Percentiles rank a stretch among this genome's conserved stretches.
These are phyloP conservation scores for Muschampia plurimacula DNA, from an alignment of 2,888 invertebrate genomes.

Conservation along the genomic window DNA sequence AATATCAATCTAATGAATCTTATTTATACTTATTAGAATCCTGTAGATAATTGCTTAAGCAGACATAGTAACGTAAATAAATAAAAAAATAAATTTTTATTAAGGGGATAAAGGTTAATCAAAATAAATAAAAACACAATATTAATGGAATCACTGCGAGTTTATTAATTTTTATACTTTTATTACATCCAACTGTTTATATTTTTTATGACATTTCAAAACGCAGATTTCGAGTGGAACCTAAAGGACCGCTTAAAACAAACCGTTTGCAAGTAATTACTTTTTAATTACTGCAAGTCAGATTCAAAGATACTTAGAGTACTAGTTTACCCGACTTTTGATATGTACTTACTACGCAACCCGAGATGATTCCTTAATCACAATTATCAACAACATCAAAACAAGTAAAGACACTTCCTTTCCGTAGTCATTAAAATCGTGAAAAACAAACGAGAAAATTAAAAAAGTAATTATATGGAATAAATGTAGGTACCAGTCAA, in stretches of 20 bases:
- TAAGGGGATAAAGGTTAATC: slow-evolving; percentile 1
- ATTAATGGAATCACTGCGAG: slow-evolving; percentile 85
- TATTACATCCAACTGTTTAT: slow-evolving; percentile 80
- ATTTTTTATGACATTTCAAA: slow-evolving; percentile 72
- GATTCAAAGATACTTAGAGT: slow-evolving; percentile 84
- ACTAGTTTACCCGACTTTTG: slow-evolving; percentile 78
- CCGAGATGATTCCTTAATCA: slow-evolving; percentile 82
- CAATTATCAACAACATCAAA: slow-evolving; percentile 84
- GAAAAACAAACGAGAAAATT: slow-evolving; percentile 19
- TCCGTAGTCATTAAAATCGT: slow-evolving; percentile 56
- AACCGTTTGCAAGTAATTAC: slow-evolving; percentile 54
- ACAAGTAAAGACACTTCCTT: slow-evolving; percentile 75
- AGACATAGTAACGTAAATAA: too few relatives aligned
- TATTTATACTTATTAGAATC: too few relatives aligned
- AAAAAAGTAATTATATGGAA: not conserved
- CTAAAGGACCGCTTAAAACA: slow-evolving; percentile 63
- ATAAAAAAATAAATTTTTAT: not conserved
- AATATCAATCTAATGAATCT: too few relatives aligned
- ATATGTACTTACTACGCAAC: slow-evolving; percentile 75
- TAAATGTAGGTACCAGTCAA: not conserved
- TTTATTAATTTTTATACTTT: slow-evolving; percentile 81
- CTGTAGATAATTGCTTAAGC: too few relatives aligned
- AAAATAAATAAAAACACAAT: slow-evolving; percentile 64
- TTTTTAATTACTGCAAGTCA: slow-evolving; percentile 62
- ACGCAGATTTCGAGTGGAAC: slow-evolving; percentile 65